Evolutionary conservation across 1,140 invertebrate species (phyloP).

Genomic region (Lordiphosa mommai): DNA sequence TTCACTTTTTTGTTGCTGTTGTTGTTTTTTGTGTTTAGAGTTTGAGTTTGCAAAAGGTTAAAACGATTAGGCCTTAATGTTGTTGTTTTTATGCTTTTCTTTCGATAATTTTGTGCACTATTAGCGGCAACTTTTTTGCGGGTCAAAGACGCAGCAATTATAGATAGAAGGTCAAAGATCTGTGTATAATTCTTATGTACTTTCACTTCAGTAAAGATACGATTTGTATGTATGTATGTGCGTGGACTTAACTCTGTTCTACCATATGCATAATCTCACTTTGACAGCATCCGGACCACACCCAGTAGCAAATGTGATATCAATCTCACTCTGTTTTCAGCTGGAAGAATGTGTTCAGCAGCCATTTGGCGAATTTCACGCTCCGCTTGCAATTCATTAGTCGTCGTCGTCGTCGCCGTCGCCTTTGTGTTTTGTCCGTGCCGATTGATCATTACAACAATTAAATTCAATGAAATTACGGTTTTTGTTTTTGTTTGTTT

Average conservation of each 20-base stretch:
- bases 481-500: no score
- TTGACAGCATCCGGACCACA: slow-evolving; percentile 41
- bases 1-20: slow-evolving; percentile 51
- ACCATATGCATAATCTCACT: slow-evolving; percentile 1
- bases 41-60: slow-evolving; percentile 35
- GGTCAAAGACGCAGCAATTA: slow-evolving; percentile 1
- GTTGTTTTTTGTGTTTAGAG: background rate
- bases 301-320: slow-evolving; percentile 7
- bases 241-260: no score
- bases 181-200: no score
- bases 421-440: slow-evolving; percentile 13
- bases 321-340: background rate
- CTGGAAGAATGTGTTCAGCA: slow-evolving; percentile 29
- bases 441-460: slow-evolving; percentile 49
- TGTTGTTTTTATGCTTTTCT: slow-evolving; percentile 62
- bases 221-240: no score
- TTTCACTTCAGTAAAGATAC: no score
- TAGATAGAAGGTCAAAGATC: no score
- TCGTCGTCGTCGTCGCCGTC: background rate
- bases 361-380: slow-evolving; percentile 50
- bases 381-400: slow-evolving; percentile 39
- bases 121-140: slow-evolving; percentile 39
- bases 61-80: slow-evolving; percentile 70
- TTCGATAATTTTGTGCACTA: slow-evolving; percentile 57
- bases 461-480: slow-evolving; percentile 49